Conservation (phyloP, 2,113 vertebrate genomes). For the Phylloscopus trochilus region DNA sequence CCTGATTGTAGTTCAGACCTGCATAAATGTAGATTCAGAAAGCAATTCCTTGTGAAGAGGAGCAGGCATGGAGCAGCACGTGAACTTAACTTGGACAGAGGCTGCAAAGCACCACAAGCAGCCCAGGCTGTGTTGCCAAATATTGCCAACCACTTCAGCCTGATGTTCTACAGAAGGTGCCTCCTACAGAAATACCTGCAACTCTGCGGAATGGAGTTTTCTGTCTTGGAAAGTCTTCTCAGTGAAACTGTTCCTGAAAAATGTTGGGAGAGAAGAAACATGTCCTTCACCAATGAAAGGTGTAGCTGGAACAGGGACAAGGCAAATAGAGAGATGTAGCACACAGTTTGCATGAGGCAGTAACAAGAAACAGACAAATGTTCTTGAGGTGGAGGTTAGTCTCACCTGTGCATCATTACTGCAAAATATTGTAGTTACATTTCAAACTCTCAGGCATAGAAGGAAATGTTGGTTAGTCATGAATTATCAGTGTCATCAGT, state of each 20-base stretch:
- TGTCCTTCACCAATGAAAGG: neutral
- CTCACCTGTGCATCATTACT: neutral
- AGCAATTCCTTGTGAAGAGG: neutral
- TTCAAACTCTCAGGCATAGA: neutral
- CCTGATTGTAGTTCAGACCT: neutral
- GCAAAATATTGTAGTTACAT: neutral
- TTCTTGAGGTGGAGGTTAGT: neutral
- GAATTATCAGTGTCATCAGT: neutral
- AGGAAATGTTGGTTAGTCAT: neutral
- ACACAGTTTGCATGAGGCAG: neutral
- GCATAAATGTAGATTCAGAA: neutral
- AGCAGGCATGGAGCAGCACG: neutral
- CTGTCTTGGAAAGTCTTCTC: neutral
- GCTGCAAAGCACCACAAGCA: neutral
- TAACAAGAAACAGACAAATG: fast-evolving
- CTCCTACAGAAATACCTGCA: neutral
- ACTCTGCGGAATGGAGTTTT: neutral
- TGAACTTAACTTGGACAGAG: neutral
- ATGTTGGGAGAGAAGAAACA: neutral
- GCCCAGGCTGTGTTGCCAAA: neutral
- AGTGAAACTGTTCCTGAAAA: neutral
- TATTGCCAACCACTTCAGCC: neutral
- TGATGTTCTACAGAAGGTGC: neutral
- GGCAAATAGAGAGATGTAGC: neutral
- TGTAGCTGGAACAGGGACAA: neutral